Conservation (phyloP, 2,797 vertebrate genomes). For the Orestias chungarensis region DNA sequence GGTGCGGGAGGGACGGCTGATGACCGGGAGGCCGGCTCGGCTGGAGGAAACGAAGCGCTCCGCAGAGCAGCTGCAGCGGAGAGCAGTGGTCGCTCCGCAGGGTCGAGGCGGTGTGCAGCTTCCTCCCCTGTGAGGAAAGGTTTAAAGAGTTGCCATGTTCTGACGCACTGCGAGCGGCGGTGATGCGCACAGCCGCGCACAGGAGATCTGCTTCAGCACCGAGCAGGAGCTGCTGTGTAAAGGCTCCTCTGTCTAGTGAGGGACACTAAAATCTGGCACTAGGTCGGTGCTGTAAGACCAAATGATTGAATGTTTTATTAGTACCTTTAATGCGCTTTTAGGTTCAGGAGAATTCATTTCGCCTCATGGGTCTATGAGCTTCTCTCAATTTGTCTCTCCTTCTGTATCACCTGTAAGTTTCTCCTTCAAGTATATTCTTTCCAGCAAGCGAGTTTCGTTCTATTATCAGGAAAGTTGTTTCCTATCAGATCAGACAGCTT, state of each 20-base stretch:
- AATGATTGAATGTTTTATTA: no score
- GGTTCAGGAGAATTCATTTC: not conserved
- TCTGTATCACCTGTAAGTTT: not conserved
- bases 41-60: no score
- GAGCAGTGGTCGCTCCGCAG: not conserved
- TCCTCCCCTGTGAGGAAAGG: not conserved
- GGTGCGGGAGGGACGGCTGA: not conserved
- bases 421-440: not conserved
- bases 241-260: not conserved
- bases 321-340: not conserved
- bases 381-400: not conserved
- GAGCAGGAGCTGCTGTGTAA: not conserved
- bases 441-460: not conserved
- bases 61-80: not conserved
- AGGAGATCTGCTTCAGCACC: not conserved
- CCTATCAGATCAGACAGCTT: not conserved
- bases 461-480: not conserved
- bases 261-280: not conserved
- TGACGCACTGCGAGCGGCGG: conserved; percentile 46
- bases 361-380: not conserved
- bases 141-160: conserved; percentile 22
- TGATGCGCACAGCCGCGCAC: conserved; percentile 10
- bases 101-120: conserved; percentile 29
- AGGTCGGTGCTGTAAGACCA: no score
- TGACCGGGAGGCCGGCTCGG: no score